Base-by-base conservation (phyloP, 2,888 invertebrate genomes). In the Oxyteleia sp. region DNA sequence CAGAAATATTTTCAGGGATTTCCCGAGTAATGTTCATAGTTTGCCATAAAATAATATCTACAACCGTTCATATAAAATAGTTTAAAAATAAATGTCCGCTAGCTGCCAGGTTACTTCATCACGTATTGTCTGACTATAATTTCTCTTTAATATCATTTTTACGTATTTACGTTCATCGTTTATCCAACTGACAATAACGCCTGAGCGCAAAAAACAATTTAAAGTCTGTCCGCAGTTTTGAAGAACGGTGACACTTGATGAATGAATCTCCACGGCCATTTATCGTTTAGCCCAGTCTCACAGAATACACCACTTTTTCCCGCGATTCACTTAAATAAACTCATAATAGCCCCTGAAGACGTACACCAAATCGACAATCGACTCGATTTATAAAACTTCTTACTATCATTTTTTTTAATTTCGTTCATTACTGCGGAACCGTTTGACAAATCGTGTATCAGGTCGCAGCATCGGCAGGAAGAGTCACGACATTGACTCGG, bases 221-320 rank as follows among this genome's bases (percentile, higher is more conserved):
- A 4, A 8, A 32, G 10, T 18, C 18, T 11, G 11, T 49, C 15
- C 4, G 13, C 13, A 49, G n/a, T 49, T 23, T 23, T 26, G 49
- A 49, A 23, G 49, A 49, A 49, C 49, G 11, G 23, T 49, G 49
- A 49, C 49, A 32, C 8, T 53, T 32, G 53, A 53, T 16, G 29
- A 32, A 53, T 53, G 29, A 53, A 53, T 53, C 29, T 8, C 53
- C 16, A 32, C 13, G 32, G 32, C 15, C 53, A 53, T 53, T 53
- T 32, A 29, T 53, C 53, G 53, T 53, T 53, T 10, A 4, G 32
- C 10, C 10, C 32, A 47, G 16, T 32, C 32, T 32, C 32, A 26
- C 7, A 3, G 26, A 26, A 26, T 3, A n/a, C n/a, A n/a, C n/a
- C n/a, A n/a, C n/a, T n/a, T n/a, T n/a, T n/a, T n/a, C n/a, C n/a